Conservation (phyloP, 1,140 invertebrate genomes). For the Euura lappo region DNA sequence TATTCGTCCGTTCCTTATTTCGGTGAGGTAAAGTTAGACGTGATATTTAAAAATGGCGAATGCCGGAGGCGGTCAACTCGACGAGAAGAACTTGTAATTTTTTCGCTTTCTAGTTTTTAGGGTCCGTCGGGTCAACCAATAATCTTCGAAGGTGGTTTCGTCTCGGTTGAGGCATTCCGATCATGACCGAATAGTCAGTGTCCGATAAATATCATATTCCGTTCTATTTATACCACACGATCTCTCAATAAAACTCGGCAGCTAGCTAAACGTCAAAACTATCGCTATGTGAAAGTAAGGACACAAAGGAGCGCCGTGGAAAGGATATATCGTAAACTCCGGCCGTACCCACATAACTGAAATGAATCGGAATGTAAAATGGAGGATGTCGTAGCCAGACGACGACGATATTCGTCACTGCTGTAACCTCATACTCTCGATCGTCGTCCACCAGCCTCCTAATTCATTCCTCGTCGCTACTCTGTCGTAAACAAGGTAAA, state of each 20-base stretch:
- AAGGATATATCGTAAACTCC: background rate
- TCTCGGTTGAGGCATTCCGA: background rate
- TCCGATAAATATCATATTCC: background rate
- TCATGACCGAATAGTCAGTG: background rate
- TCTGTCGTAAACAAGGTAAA: background rate
- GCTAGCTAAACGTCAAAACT: background rate
- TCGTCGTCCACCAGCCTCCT: background rate
- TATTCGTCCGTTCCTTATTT: no score
- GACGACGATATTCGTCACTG: background rate
- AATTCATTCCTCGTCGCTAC: background rate
- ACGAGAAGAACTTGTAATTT: background rate
- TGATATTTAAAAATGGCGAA: background rate
- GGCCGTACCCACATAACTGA: background rate
- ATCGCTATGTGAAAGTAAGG: background rate
- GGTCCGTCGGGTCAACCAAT: background rate
- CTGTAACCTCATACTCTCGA: background rate
- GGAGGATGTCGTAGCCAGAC: background rate
- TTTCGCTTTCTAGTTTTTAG: background rate
- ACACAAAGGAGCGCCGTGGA: background rate
- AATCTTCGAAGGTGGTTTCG: background rate
- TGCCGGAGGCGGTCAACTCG: background rate
- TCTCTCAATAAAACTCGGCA: background rate
- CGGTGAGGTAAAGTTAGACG: background rate
- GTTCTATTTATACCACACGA: background rate
- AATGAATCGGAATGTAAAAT: background rate